Conservation (phyloP, 2,797 vertebrate genomes). For the Hippopotamyrus pictus region DNA sequence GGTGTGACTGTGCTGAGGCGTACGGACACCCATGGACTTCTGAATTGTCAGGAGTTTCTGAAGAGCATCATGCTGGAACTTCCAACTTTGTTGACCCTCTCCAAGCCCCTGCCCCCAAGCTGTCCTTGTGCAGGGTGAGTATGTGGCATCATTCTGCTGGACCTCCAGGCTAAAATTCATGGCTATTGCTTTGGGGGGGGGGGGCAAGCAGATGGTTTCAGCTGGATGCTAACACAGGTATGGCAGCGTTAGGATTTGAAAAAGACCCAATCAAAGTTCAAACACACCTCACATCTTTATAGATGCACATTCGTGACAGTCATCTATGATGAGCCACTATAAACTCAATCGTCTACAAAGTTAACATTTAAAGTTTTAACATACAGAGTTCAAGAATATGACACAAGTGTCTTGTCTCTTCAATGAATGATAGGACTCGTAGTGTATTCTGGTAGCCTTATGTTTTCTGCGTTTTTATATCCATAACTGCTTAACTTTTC, state of each 20-base stretch:
- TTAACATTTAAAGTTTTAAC: not conserved
- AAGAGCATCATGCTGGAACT: conserved; percentile 33
- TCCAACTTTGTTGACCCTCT: conserved; percentile 25
- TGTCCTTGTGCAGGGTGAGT: conserved; percentile 8
- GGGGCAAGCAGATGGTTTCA: not conserved
- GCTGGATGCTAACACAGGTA: not conserved
- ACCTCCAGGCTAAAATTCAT: conserved; percentile 37
- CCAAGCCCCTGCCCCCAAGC: conserved; percentile 24
- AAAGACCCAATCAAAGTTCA: not conserved
- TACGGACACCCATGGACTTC: conserved; percentile 5
- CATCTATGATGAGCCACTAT: not conserved
- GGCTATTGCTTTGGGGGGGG: conserved; percentile 35
- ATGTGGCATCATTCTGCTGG: conserved; percentile 25
- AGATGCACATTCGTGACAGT: not conserved
- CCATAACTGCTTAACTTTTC: not conserved
- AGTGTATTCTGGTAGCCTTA: not conserved
- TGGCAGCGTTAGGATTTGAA: not conserved
- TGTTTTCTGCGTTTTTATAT: not conserved
- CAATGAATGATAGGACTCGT: not conserved
- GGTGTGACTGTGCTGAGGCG: not conserved
- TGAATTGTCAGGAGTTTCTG: conserved; percentile 35
- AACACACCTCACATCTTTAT: not conserved
- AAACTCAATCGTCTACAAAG: not conserved
- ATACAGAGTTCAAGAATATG: not conserved
- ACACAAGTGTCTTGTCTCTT: not conserved